phyloP scores from a whole-genome alignment of 2,888 invertebrate species.

The Coronaproctus castanopsis region DNA sequence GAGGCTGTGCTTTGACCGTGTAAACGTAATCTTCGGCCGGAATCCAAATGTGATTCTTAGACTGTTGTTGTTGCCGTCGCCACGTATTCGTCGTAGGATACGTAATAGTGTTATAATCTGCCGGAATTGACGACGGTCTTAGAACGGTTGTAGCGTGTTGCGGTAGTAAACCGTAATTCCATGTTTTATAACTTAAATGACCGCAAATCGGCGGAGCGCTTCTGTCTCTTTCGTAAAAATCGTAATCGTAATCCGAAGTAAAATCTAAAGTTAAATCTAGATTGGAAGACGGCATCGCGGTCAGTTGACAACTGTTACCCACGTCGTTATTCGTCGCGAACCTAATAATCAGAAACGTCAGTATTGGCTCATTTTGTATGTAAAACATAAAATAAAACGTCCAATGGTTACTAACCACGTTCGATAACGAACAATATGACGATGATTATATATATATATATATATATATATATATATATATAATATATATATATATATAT shows the following conservation, averaged over 20 bases:
- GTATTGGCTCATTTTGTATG: too few relatives aligned
- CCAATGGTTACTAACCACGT: too few relatives aligned
- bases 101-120: too few relatives aligned
- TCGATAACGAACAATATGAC: too few relatives aligned
- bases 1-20: not conserved
- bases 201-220: slow-evolving; percentile 32
- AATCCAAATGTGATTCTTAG: too few relatives aligned
- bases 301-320: slow-evolving; percentile 56
- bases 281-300: slow-evolving; percentile 45
- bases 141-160: too few relatives aligned
- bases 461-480: too few relatives aligned
- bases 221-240: slow-evolving; percentile 57
- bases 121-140: too few relatives aligned
- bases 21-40: slow-evolving; percentile 3
- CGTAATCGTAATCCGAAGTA: slow-evolving; percentile 47
- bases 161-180: slow-evolving; percentile 7
- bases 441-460: too few relatives aligned
- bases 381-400: too few relatives aligned
- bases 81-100: not conserved
- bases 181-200: slow-evolving; percentile 13
- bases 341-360: slow-evolving; percentile 27
- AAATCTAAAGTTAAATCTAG: slow-evolving; percentile 44
- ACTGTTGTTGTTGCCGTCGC: slow-evolving; percentile 5
- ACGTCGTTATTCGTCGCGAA: slow-evolving; percentile 46
- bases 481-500: too few relatives aligned